Evolutionary conservation across 2,797 vertebrate genomes (phyloP), one percentile per base, ranked within the genome.

Genomic region (Sebastes minor): DNA sequence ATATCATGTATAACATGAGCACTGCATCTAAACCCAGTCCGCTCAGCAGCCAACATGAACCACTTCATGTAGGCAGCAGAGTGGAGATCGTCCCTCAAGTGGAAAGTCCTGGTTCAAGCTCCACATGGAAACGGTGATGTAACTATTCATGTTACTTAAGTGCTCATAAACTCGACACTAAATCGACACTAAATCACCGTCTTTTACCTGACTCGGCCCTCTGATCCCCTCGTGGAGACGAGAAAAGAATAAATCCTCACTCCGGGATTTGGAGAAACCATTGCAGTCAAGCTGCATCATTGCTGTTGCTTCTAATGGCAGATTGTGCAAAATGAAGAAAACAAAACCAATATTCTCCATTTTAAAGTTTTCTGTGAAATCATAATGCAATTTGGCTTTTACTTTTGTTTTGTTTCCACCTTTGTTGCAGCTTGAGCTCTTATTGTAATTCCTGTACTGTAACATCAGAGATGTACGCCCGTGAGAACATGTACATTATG

Each of bases 41-140:
- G 20, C 12, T 22, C 33, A 28, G 4, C 62, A 30, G 52, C 55
- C 32, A 71, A 56, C n/a, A 2, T 57, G 33, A 71, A 77, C 27
- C 35, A 20, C 27, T 53, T 62, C 28, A 64, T 59, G 65, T 66
- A 12, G 25, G 25, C 76, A 71, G 82, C 60, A 46, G 46, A 56
- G 73, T 70, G 67, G 68, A 83, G 80, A 27, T 57, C 10, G 12
- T 61, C 62, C 53, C 22, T 74, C 32, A 63, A 71, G 63, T 63
- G 53, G 49, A 70, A 79, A 63, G 13, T 57, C 33, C 18, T 53
- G 64, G 38, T 70, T 72, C 14, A 53, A 25, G 65, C 59, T 38
- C 23, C 6, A 25, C 56, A 30, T 28, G 81, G 71, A 64, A 83
- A 80, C 66, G n/a, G 23, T 80, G 78, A 74, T 35, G 25, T 49